Percentiles rank a stretch among this genome's conserved stretches.
Conservation (phyloP, 2,797 vertebrate species). For the Rhynchotus rufescens region DNA sequence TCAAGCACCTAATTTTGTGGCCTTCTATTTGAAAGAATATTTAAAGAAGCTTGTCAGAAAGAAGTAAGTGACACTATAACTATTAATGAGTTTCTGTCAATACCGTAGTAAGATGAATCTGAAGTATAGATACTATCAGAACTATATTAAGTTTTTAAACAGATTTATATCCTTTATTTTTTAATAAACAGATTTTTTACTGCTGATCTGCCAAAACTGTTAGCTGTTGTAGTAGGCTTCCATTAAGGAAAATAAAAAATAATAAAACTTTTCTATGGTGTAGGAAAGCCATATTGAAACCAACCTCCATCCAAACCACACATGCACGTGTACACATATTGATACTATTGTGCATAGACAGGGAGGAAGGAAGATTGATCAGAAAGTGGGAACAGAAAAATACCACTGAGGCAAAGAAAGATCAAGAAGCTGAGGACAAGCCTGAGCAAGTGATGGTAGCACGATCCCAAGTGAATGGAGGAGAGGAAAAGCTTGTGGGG, state of each 20-base stretch:
- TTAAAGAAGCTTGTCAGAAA: background rate
- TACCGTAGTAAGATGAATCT: background rate
- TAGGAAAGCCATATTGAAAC: background rate
- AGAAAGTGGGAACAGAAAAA: background rate
- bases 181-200: background rate
- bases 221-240: background rate
- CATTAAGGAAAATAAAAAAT: background rate
- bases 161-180: background rate
- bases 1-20: background rate
- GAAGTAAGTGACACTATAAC: background rate
- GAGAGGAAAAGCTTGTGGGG: background rate
- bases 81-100: background rate
- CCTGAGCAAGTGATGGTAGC: background rate
- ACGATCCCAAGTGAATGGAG: background rate
- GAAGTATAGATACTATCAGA: background rate
- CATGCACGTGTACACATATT: background rate
- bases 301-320: background rate
- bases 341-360: accelerated
- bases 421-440: background rate
- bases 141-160: background rate
- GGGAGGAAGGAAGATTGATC: background rate
- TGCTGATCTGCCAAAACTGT: background rate
- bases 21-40: background rate
- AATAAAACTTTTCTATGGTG: background rate
- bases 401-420: background rate